Base-by-base conservation (phyloP, 2,797 vertebrate species). In the Halcyon smyrnensis region DNA sequence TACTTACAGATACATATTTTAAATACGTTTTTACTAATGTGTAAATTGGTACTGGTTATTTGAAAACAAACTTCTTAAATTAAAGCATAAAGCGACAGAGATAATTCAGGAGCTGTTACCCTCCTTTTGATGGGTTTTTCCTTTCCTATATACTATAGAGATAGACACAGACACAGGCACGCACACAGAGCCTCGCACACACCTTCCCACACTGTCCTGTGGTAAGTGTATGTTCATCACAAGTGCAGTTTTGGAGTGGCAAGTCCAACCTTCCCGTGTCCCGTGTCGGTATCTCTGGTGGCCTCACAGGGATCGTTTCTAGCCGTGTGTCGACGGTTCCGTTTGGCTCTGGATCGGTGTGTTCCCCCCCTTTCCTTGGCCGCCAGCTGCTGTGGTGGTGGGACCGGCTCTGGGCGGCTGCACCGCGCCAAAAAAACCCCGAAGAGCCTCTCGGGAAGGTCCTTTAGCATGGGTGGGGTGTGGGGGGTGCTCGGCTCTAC, bases 41-140 rank as follows among this genome's bases (percentile, higher is more conserved):
- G 57, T 62, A 93, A 87, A 73, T 94, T 92, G 90, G 97, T 95
- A 93, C 96, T 81, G 81, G 89, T 94, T 97, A 84, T 94, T 91
- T 90, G 93, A 96, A 85, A 95, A 91, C 46, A 91, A 94, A 70
- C 75, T 92, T 91, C 75, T 93, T 81, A 51, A 94, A 75, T 94
- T 23, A 20, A 78, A 80, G 37, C 76, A 25, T 32, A 6, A 67
- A 85, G 90, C 67, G 54, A 76, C 76, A 67, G 76, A 85, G 56
- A 30, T 67, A 3, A 25, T 25, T 9, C 25, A 60, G 57, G 93
- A 79, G 87, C 84, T 67, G 2, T 70, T 37, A 1, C 63, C 76
- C 56, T 74, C 60, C 78, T 73, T 68, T 73, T 73, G 79, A 20
- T 60, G 89, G 78, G 76, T 18, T 93, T 85, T 54, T 83, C n/a